Percentiles rank a stretch among this genome's conserved stretches.
phyloP scores from a whole-genome alignment of 2,888 invertebrate species.

The Dasypolia templi region DNA sequence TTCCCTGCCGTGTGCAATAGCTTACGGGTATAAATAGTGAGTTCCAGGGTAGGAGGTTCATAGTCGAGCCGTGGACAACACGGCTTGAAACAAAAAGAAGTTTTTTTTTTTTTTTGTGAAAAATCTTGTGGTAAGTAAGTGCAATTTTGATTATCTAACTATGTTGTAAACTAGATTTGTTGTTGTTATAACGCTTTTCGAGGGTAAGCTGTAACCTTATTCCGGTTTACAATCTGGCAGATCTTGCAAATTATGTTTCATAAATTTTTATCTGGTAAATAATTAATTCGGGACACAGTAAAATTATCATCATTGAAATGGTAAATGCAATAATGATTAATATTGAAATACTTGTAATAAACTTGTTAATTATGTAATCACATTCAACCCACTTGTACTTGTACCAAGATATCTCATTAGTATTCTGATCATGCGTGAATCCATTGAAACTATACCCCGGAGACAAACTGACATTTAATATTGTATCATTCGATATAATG shows the following conservation, averaged over 20 bases:
- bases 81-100: conserved; percentile 69
- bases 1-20: conserved; percentile 56
- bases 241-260: not conserved
- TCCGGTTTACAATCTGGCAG: too few relatives aligned
- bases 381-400: not conserved
- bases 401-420: conserved; percentile 19
- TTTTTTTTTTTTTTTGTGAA: conserved; percentile 23
- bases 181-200: not conserved
- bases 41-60: conserved; percentile 31
- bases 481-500: conserved; percentile 21
- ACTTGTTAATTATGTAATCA: conserved; percentile 12
- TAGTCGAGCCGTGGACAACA: conserved; percentile 76
- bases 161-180: not conserved
- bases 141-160: conserved; percentile 7
- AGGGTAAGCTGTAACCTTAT: not conserved
- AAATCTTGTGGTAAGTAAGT: conserved; percentile 63
- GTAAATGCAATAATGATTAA: not conserved
- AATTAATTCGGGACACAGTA: not conserved
- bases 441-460: conserved; percentile 34
- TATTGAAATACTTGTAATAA: not conserved
- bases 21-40: conserved; percentile 64
- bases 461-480: conserved; percentile 18
- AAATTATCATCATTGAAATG: not conserved
- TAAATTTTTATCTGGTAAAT: not conserved
- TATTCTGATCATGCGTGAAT: conserved; percentile 38